Evolutionary conservation across 2,888 invertebrate genomes (phyloP), one percentile per base, ranked within the genome.

Genomic region (Euzetes globulus): DNA sequence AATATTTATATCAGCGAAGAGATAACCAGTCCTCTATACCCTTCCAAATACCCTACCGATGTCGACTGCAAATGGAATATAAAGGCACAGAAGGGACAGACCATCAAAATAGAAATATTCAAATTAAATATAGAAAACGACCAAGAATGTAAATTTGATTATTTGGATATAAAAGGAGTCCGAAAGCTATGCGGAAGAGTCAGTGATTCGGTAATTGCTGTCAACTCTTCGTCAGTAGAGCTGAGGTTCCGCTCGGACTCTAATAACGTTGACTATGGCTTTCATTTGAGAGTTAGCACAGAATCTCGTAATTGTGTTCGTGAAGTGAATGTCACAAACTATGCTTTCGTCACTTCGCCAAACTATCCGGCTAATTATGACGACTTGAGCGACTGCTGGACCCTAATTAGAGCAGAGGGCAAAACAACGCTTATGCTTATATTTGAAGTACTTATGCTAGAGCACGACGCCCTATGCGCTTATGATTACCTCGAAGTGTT

Each of bases 361-460:
- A 74, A 74, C 1, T 80, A 76, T 75, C 79, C 79, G 5, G 70
- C 77, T 11, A 77, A 77, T 71, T 80, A 80, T 63, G 79, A 79
- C 3, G 78, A 79, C 72, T 76, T 76, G 17, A 75, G 75, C 2
- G 79, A 80, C 63, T 80, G 80, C 73, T 80, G 78, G 79, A 79
- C 78, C 2, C 58, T 76, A 15, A 76, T 80, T 7, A 72, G 74
- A 1, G 76, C 77, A 9, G 73, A 75, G 11, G 29, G 45, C 9
- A 76, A 75, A 19, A 68, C 77, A n/a, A 72, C 75, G 41, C 72
- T 79, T 13, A 41, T 73, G 13, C 37, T 79, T 13, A 50, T 70
- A 4, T 79, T 79, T 70, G 78, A 78, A 11, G 68, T 74, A 0
- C 17, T 79, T 7, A 75, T 75, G 27, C 47, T 79, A 11, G 79